Base-by-base conservation (phyloP, 1,140 invertebrate species). In the Diorhabda carinulata region DNA sequence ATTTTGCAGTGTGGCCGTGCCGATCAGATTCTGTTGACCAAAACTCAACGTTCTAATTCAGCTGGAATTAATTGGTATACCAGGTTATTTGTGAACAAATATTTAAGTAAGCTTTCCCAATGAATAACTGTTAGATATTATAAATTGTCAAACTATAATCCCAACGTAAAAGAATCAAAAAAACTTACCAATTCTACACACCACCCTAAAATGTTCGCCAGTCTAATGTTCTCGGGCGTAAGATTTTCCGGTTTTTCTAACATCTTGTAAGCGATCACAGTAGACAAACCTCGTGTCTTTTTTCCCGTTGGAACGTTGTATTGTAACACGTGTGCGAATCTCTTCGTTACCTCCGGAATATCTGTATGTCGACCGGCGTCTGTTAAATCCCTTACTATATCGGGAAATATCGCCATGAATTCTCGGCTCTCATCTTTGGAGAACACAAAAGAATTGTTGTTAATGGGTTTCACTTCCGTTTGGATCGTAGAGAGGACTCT, bases 191-290 rank as follows among this genome's bases (percentile, higher is more conserved):
- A 87, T 89, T 98, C 96, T 61, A 94, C 85, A 81, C 94, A 97
- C 96, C 96, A 98, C 67, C 94, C 96, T 76, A 98, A 83, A 70
- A 97, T 89, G 71, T 92, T 89, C 0, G 93, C 92, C 43, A 91
- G 78, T 75, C 89, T 87, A 45, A 96, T 81, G 75, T 93, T 93
- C 75, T 96, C 92, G 0, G 91, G 87, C 2, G 90, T 92, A 2
- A 91, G 78, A 68, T 84, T 84, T 57, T 88, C 82, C 0, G 81
- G 81, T 64, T 85, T 81, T 73, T 86, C 85, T 5, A 98, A 79
- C 79, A 89, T 86, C 79, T 89, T 91, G 78, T 93, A 97, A 0
- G 94, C 89, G 10, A 91, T 84, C 0, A 95, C 88, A 1, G 94
- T 87, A 0, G 92, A 86, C 61, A 97, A 81, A 2, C 92, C 95